phyloP scores from a whole-genome alignment of 2,113 vertebrate species.

The Epinephelus fuscoguttatus region DNA sequence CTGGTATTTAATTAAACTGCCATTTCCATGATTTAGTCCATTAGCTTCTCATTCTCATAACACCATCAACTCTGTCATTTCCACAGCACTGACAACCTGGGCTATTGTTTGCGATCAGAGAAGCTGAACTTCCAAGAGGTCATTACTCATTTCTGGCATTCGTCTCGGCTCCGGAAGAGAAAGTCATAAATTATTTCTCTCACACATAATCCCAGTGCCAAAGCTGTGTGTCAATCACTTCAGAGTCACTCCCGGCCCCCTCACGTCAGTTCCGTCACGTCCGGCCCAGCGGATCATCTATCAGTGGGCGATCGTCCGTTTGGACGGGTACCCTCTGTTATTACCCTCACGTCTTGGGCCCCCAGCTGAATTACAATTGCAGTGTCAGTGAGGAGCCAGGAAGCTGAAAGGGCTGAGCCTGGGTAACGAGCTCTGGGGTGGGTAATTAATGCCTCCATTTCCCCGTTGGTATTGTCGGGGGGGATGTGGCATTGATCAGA shows the following conservation, averaged over 20 bases:
- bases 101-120: conserved; percentile 74
- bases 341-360: conserved; percentile 70
- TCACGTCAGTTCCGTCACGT: conserved; percentile 71
- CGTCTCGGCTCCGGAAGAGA: conserved; percentile 66
- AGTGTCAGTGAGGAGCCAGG: conserved; percentile 70
- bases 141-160: conserved; percentile 77
- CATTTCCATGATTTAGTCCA: conserved; percentile 75
- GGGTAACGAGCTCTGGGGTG: conserved; percentile 77
- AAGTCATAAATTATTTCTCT: conserved; percentile 75
- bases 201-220: conserved; percentile 62
- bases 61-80: conserved; percentile 67
- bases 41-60: conserved; percentile 69
- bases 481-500: conserved; percentile 68
- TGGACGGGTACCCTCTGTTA: conserved; percentile 75
- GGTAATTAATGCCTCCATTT: conserved; percentile 81
- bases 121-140: conserved; percentile 70
- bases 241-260: conserved; percentile 51
- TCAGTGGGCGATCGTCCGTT: conserved; percentile 72
- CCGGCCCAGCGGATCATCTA: conserved; percentile 71
- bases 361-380: conserved; percentile 78
- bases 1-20: conserved; percentile 73
- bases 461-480: conserved; percentile 36
- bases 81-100: conserved; percentile 66
- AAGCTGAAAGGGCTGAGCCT: conserved; percentile 68
- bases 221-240: conserved; percentile 73